Evolutionary conservation across 1,140 invertebrate genomes (phyloP).

Genomic region (Saxidomus purpurata): DNA sequence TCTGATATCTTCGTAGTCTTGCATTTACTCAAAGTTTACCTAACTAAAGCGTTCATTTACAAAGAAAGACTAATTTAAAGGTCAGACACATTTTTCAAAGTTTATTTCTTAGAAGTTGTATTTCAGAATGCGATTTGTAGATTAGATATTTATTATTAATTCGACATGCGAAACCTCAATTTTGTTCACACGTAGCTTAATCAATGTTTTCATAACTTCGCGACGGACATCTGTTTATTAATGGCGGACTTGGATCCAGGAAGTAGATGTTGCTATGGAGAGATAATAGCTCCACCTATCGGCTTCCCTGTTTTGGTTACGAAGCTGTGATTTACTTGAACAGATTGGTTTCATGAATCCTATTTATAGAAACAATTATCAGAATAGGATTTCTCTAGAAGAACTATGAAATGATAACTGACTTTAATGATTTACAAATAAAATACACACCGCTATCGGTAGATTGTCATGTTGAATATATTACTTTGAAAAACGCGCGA

Average conservation of each 20-base stretch:
- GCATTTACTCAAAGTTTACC: too few relatives aligned
- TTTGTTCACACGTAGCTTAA: not conserved
- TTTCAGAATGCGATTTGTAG: too few relatives aligned
- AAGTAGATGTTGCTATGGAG: slow-evolving; percentile 55
- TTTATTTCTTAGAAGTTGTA: too few relatives aligned
- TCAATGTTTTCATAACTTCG: not conserved
- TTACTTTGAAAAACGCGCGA: too few relatives aligned
- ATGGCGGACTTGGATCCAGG: slow-evolving; percentile 46
- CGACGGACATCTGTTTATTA: slow-evolving; percentile 32
- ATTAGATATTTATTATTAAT: too few relatives aligned
- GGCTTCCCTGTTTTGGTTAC: slow-evolving; percentile 62
- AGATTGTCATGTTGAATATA: too few relatives aligned
- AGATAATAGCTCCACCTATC: slow-evolving; percentile 46
- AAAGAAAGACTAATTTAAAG: too few relatives aligned
- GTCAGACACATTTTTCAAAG: too few relatives aligned
- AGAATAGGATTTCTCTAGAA: not conserved
- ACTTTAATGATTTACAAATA: slow-evolving; percentile 8
- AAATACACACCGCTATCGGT: not conserved
- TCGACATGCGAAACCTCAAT: too few relatives aligned
- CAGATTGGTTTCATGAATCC: slow-evolving; percentile 47
- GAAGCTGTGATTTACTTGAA: slow-evolving; percentile 24
- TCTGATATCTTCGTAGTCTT: too few relatives aligned
- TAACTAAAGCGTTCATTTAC: too few relatives aligned
- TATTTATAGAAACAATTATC: slow-evolving; percentile 54
- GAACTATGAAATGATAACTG: not conserved